Base-by-base conservation (phyloP, 2,888 invertebrate genomes). In the Harpagoxenus sublaevis region DNA sequence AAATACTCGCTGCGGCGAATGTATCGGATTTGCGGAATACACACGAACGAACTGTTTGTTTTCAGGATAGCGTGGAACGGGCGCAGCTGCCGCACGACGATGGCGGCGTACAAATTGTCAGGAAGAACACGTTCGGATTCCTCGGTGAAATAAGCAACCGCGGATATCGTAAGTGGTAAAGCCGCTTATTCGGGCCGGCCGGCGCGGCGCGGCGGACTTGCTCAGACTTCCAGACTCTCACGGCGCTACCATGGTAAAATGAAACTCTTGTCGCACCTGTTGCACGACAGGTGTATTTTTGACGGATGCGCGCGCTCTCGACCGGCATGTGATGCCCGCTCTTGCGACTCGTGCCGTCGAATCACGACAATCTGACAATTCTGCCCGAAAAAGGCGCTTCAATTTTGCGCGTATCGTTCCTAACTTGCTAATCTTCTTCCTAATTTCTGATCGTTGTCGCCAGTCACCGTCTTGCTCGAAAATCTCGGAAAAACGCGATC, bases 231-330 rank as follows among this genome's bases (percentile, higher is more conserved):
- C 48, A 15, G 45, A 71, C 60, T 71, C 35, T 18, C 60, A 18
- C 60, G 35, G 35, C 18, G 39, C 39, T 23, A 3, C 35, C 42
- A 45, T 42, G 68, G 48, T 65, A 35, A 65, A 70, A 81, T 66
- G 79, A 83, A 86, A 81, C 81, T 84, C 75, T 74, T 68, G 85
- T 68, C 73, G 35, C 83, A 90, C 90, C 88, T 90, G 89, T 90
- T 90, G 90, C 89, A 35, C 78, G 73, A 78, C 83, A 57, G 53
- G 62, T 75, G 57, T 78, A 71, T 57, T 75, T 84, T 84, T 77
- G 74, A 83, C 48, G 65, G 53, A 78, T 77, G 71, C 71, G 60
- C 45, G 35, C 57, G 51, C 62, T 3, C 42, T 31, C 42, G 66
- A 65, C 31, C 28, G 9, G 12, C 51, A 28, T 81, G 57, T 66